Percentiles rank a stretch among this genome's conserved stretches.
phyloP scores from a whole-genome alignment of 53 echinoderm and acorn worm species.

The Zoroaster sp. region DNA sequence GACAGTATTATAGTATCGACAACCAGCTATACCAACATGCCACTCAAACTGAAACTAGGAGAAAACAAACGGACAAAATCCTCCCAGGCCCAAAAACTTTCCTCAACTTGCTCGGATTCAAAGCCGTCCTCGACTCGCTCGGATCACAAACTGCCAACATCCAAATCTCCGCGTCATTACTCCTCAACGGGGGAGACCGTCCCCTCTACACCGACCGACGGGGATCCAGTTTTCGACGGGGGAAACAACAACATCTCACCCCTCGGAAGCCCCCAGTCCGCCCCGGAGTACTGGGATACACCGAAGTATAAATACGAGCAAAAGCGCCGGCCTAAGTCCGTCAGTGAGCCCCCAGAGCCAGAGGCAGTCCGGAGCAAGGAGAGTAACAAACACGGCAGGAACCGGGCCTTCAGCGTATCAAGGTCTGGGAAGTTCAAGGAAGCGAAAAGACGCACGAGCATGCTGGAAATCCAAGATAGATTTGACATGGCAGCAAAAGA shows the following conservation, averaged over 20 bases:
- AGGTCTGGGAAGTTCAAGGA: slow-evolving; percentile 73
- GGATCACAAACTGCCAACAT: neutral
- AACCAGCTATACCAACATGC: slow-evolving; percentile 1
- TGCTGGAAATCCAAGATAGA: slow-evolving; percentile 50
- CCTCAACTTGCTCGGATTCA: neutral
- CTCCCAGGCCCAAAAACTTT: too few relatives aligned
- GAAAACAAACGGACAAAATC: slow-evolving; percentile 12
- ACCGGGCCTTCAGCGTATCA: slow-evolving; percentile 65
- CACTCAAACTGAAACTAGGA: slow-evolving; percentile 30
- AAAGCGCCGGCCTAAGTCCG: slow-evolving; percentile 31
- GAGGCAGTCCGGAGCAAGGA: slow-evolving; percentile 17
- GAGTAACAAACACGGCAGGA: slow-evolving; percentile 4
- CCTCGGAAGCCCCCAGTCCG: slow-evolving; percentile 15
- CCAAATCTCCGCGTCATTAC: slow-evolving; percentile 10
- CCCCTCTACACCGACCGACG: slow-evolving; percentile 2
- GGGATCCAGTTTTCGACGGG: neutral
- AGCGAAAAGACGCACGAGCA: slow-evolving; percentile 42
- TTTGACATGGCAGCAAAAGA: slow-evolving; percentile 57
- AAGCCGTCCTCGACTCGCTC: neutral
- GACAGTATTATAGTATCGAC: neutral
- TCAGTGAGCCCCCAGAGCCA: slow-evolving; percentile 11
- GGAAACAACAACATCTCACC: neutral
- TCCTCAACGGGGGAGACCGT: slow-evolving; percentile 8
- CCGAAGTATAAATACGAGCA: neutral
- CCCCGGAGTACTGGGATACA: neutral